Evolutionary conservation across 2,113 vertebrate genomes (phyloP).

Genomic region (Orthonyx spaldingii): DNA sequence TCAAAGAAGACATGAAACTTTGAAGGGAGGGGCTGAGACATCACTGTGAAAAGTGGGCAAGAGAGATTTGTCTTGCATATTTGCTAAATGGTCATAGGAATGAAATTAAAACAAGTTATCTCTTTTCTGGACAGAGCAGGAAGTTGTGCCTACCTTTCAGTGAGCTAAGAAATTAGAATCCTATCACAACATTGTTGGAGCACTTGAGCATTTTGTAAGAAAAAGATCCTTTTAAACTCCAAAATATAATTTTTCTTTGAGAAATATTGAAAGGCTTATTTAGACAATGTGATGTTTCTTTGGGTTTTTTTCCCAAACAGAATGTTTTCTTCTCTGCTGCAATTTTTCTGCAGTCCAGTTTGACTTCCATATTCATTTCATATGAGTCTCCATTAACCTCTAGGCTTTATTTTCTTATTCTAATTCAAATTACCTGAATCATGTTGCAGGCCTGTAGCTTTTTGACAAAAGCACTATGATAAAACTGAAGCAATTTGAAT

Average conservation of each 20-base stretch:
- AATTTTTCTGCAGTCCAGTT: neutral
- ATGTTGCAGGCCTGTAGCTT: neutral
- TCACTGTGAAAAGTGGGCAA: neutral
- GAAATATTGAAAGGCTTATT: neutral
- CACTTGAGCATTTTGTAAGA: neutral
- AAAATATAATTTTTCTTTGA: neutral
- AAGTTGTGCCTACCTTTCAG: neutral
- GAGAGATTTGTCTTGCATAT: neutral
- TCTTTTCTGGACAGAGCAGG: neutral
- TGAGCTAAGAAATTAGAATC: neutral
- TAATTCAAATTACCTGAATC: neutral
- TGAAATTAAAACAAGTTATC: neutral
- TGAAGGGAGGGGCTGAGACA: neutral
- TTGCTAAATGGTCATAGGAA: neutral
- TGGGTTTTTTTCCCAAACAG: neutral
- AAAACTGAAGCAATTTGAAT: neutral
- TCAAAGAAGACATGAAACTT: neutral
- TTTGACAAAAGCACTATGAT: neutral
- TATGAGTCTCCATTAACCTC: neutral
- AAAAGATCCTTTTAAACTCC: neutral
- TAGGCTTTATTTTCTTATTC: neutral
- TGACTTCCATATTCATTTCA: neutral
- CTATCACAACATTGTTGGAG: accelerated
- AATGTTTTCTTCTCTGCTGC: neutral
- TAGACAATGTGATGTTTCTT: neutral